These are phyloP conservation scores for Chrysolina oricalcia DNA, from an alignment of 2,888 invertebrate species.

Conservation along the genomic window DNA sequence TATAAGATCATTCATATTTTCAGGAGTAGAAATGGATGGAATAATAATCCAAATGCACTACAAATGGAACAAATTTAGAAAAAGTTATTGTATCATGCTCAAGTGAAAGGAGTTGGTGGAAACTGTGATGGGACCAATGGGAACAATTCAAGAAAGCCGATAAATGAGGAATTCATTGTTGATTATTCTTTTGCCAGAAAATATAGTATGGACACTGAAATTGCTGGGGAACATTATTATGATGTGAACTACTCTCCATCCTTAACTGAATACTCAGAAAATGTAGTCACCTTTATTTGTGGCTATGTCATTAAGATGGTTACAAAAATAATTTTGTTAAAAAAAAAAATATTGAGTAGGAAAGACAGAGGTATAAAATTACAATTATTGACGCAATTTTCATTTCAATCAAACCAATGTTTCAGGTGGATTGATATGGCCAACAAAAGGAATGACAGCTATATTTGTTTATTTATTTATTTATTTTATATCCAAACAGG, in stretches of 20 bases:
- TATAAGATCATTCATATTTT: background rate
- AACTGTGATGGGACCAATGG: conserved; percentile 15
- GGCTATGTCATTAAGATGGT: conserved; percentile 24
- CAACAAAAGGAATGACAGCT: conserved; percentile 7
- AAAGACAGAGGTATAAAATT: conserved; percentile 6
- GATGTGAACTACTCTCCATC: conserved; percentile 5
- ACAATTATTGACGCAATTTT: background rate
- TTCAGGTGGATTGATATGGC: conserved; percentile 23
- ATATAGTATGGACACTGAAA: background rate
- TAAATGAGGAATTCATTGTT: background rate
- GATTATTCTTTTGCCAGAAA: conserved; percentile 28
- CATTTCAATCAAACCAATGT: background rate
- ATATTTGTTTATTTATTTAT: too few relatives aligned
- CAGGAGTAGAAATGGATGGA: conserved; percentile 27
- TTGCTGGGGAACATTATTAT: conserved; percentile 10
- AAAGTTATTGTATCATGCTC: conserved; percentile 22
- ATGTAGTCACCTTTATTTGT: conserved; percentile 17
- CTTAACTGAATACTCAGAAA: background rate
- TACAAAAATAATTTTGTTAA: conserved; percentile 8
- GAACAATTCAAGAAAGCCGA: background rate
- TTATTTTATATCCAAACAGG: too few relatives aligned
- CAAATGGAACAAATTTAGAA: conserved; percentile 15
- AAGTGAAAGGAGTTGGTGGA: conserved; percentile 22
- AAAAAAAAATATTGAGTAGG: conserved; percentile 11
- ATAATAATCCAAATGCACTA: conserved; percentile 22